phyloP scores from a whole-genome alignment of 1,140 invertebrate species.

The Caenorhabditis latens region DNA sequence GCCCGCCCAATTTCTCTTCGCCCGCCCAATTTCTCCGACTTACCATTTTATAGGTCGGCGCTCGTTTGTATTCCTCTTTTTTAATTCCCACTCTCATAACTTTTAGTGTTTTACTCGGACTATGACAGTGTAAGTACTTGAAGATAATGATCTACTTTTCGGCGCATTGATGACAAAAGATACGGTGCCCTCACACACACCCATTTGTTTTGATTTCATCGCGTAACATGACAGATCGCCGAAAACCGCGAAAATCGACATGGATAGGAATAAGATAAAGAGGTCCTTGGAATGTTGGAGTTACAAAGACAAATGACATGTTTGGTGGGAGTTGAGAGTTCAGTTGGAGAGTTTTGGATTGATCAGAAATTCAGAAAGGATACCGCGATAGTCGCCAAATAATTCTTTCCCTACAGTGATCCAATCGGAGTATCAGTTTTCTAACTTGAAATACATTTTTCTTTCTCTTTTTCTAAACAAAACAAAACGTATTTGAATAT shows the following conservation, averaged over 20 bases:
- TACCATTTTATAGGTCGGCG: constrained; percentile 32
- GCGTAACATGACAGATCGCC: constrained; percentile 49
- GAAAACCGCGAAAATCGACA: constrained; percentile 38
- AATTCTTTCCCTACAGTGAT: too few species aligned
- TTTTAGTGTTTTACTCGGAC: constrained; percentile 1
- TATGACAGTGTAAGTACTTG: neutral
- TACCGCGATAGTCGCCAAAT: too few species aligned
- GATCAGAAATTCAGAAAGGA: too few species aligned
- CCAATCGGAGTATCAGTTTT: too few species aligned
- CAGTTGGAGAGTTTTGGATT: too few species aligned
- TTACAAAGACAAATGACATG: neutral
- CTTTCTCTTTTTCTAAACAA: too few species aligned
- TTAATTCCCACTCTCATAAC: neutral
- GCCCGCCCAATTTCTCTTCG: neutral
- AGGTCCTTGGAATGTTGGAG: neutral
- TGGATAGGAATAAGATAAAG: neutral
- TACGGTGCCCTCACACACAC: constrained; percentile 6
- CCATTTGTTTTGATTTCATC: constrained; percentile 55
- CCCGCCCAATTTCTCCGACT: neutral
- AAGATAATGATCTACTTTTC: constrained; percentile 21
- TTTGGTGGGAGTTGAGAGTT: neutral
- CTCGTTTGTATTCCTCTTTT: neutral
- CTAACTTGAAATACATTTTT: too few species aligned
- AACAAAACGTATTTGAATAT: neutral
- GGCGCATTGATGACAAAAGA: constrained; percentile 14